phyloP scores from a whole-genome alignment of 2,113 vertebrate genomes.

The Rhinoptilus africanus region DNA sequence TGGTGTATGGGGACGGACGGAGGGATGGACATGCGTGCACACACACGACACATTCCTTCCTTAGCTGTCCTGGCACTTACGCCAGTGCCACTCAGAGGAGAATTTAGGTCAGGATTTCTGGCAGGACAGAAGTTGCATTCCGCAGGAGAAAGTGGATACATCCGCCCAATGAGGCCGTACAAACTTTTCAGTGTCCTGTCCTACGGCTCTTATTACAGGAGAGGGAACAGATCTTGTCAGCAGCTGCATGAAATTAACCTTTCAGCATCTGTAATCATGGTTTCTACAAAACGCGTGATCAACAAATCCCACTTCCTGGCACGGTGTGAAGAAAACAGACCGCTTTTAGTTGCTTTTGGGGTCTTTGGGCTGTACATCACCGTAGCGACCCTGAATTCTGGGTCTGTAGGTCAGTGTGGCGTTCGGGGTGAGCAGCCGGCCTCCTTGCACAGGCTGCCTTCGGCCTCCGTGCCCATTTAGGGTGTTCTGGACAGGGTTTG shows the following conservation, averaged over 20 bases:
- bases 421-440: not conserved
- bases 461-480: not conserved
- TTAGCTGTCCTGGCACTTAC: not conserved
- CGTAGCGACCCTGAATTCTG: not conserved
- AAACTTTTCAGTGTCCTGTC: not conserved
- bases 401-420: not conserved
- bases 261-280: not conserved
- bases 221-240: not conserved
- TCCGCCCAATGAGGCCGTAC: not conserved
- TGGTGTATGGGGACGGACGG: not conserved
- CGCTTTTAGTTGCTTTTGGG: not conserved
- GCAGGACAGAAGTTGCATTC: not conserved
- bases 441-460: not conserved
- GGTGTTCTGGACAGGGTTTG: not conserved
- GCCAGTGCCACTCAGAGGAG: not conserved
- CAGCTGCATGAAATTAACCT: not conserved
- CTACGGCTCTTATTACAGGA: not conserved
- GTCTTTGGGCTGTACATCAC: not conserved
- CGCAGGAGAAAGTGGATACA: not conserved
- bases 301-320: not conserved
- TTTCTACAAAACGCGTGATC: not conserved
- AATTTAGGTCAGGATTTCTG: constrained; percentile 29
- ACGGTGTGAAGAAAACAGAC: not conserved
- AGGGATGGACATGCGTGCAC: not conserved
- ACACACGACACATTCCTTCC: not conserved